Conservation (phyloP, 2,888 invertebrate species). For the Spodoptera exigua region DNA sequence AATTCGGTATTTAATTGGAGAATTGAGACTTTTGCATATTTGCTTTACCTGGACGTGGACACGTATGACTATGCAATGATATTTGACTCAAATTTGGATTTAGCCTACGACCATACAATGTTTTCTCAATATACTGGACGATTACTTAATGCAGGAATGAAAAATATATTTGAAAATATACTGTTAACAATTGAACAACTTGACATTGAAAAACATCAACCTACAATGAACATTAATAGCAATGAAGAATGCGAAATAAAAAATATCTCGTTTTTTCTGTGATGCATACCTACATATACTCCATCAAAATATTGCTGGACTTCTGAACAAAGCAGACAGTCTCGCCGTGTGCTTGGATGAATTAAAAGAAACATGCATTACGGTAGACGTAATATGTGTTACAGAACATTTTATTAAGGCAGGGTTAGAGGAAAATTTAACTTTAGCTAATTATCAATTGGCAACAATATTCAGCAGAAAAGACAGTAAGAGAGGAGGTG, state of each 20-base stretch:
- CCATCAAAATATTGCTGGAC: background rate
- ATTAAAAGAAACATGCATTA: background rate
- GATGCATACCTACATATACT: too few relatives aligned
- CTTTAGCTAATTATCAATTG: background rate
- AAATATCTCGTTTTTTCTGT: too few relatives aligned
- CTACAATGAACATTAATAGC: too few relatives aligned
- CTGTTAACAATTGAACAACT: too few relatives aligned
- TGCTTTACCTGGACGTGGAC: conserved; percentile 13
- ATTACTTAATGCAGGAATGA: too few relatives aligned
- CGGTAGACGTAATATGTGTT: background rate
- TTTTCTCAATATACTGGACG: conserved; percentile 4
- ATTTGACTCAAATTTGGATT: conserved; percentile 12
- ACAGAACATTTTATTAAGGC: background rate
- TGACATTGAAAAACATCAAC: too few relatives aligned
- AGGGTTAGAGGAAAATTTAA: too few relatives aligned
- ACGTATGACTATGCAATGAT: conserved; percentile 13
- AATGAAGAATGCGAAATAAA: too few relatives aligned
- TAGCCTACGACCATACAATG: conserved; percentile 2
- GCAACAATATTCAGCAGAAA: background rate
- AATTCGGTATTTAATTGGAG: conserved; percentile 15
- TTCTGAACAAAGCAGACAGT: background rate
- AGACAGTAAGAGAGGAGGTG: too few relatives aligned
- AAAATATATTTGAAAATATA: too few relatives aligned
- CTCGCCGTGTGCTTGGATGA: background rate
- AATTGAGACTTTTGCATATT: conserved; percentile 15